Evolutionary conservation across 2,113 vertebrate genomes (phyloP).

Genomic region (Theristicus caerulescens): DNA sequence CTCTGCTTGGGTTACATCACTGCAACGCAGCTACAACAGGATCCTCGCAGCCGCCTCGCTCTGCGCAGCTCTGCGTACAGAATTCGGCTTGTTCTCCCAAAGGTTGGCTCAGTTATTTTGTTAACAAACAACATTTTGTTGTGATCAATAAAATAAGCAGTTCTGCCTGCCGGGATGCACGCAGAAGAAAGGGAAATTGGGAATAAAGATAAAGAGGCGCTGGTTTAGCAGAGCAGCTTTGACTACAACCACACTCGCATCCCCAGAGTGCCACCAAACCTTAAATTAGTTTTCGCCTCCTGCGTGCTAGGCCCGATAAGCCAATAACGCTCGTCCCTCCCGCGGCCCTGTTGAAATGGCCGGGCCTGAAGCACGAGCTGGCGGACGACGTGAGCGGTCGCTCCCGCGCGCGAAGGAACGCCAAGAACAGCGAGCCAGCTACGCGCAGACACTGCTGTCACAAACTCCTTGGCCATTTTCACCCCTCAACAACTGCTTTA

Average conservation of each 20-base stretch:
- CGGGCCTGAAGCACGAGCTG: background rate
- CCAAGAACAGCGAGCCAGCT: accelerated
- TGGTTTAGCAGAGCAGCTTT: background rate
- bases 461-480: background rate
- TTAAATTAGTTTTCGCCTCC: background rate
- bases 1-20: background rate
- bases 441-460: background rate
- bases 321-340: accelerated
- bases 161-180: background rate
- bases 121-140: background rate
- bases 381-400: accelerated
- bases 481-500: background rate
- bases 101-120: background rate
- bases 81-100: background rate
- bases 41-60: background rate
- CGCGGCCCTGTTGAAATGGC: background rate
- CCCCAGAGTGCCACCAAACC: background rate
- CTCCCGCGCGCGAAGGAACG: accelerated
- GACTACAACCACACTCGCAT: background rate
- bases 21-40: accelerated
- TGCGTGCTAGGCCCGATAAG: background rate
- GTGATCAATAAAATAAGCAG: background rate
- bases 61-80: background rate
- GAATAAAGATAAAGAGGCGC: background rate
- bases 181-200: background rate